phyloP scores from a whole-genome alignment of 2,113 vertebrate genomes.

The Hydrochoerus hydrochaeris region DNA sequence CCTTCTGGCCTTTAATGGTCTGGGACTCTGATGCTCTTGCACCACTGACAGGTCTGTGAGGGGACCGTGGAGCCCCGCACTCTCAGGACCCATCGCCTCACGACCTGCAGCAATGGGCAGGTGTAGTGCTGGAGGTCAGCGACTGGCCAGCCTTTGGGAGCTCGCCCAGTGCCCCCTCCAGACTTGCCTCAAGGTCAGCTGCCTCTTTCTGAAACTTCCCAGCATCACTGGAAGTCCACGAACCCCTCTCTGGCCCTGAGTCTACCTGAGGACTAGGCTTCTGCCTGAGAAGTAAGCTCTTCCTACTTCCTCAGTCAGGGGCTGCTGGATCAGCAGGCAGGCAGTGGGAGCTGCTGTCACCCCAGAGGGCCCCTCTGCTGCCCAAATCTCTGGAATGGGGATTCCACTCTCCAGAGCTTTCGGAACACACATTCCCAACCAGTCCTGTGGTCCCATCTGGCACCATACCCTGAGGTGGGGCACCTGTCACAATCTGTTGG shows the following conservation, averaged over 20 bases:
- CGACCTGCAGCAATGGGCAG: not conserved
- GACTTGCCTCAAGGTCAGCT: not conserved
- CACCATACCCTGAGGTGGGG: not conserved
- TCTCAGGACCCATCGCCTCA: not conserved
- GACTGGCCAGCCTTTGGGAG: fast-evolving
- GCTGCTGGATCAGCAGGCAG: not conserved
- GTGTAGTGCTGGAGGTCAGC: not conserved
- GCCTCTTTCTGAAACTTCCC: not conserved
- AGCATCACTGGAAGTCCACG: not conserved
- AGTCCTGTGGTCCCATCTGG: not conserved
- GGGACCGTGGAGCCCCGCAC: not conserved
- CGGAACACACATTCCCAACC: not conserved
- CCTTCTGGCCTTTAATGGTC: not conserved
- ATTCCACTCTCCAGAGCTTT: not conserved
- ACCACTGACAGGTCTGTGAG: not conserved
- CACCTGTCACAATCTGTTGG: not conserved
- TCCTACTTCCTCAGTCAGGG: not conserved
- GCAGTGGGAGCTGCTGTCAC: not conserved
- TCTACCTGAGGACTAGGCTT: not conserved
- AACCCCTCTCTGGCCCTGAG: not conserved
- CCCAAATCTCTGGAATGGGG: not conserved
- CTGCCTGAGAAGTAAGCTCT: not conserved
- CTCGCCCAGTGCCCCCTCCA: not conserved
- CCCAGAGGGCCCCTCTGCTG: not conserved
- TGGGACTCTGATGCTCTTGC: not conserved